Percentiles rank a stretch among this genome's conserved stretches.
Conservation (phyloP, 2,797 vertebrate species). For the Sebastes taczanowskii region DNA sequence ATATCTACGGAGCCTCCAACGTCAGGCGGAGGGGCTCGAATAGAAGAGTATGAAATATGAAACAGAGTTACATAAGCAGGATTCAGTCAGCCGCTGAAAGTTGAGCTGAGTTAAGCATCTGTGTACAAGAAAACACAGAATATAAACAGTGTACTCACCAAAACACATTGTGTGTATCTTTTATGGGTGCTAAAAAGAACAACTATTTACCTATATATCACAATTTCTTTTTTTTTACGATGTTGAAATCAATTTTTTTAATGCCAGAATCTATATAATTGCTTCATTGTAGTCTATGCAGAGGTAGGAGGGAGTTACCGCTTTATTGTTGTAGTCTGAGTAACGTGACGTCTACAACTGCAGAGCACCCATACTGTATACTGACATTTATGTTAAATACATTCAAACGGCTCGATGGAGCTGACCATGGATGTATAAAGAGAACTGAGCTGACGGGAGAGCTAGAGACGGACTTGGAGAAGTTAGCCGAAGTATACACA, state of each 20-base stretch:
- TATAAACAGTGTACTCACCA: background rate
- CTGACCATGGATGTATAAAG: too few relatives aligned
- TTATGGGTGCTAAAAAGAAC: too few relatives aligned
- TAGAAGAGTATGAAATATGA: constrained; percentile 67
- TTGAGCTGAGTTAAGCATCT: constrained; percentile 48
- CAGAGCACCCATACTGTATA: too few relatives aligned
- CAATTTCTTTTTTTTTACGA: background rate
- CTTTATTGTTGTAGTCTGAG: background rate
- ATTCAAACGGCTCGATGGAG: accelerated
- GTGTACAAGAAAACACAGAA: constrained; percentile 42
- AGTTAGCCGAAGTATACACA: accelerated
- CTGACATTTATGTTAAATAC: too few relatives aligned
- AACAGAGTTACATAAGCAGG: constrained; percentile 53
- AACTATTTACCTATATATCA: too few relatives aligned
- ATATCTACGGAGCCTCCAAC: constrained; percentile 31
- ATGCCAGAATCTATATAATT: accelerated
- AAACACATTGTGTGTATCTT: background rate
- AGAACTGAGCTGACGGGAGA: too few relatives aligned
- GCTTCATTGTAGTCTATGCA: background rate
- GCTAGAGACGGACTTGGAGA: too few relatives aligned
- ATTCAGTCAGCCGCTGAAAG: constrained; percentile 41
- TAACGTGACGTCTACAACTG: background rate
- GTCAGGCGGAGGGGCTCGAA: constrained; percentile 42
- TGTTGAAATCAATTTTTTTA: background rate
- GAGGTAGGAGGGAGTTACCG: background rate